A percentile compares a stretch with the other conserved stretches of the same genome.
These are phyloP conservation scores for Festucalex cinctus DNA, from an alignment of 2,113 vertebrate species.

Conservation along the genomic window DNA sequence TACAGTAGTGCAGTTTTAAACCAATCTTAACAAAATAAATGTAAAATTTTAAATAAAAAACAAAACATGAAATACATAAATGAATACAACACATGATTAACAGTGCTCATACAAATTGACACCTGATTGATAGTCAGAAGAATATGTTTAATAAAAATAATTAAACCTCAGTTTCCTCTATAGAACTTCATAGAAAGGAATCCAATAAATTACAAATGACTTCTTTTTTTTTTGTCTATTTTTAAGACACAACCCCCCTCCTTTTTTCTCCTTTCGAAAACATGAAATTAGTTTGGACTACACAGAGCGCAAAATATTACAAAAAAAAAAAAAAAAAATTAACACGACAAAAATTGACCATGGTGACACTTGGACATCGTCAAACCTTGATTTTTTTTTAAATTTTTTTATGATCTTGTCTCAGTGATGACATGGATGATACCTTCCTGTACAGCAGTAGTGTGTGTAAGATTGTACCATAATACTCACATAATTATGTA, in stretches of 20 bases:
- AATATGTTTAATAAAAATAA: conserved; percentile 99
- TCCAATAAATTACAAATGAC: conserved; percentile 99
- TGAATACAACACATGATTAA: neutral
- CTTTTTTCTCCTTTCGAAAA: conserved; percentile 41
- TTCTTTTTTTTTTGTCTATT: conserved; percentile 77
- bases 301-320: conserved; percentile 95
- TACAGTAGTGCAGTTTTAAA: neutral
- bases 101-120: conserved; percentile 68
- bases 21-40: no score
- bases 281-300: conserved; percentile 74
- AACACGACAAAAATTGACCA: conserved; percentile 75
- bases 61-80: neutral
- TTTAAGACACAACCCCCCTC: conserved; percentile 88
- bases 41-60: neutral
- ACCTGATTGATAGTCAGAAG: conserved; percentile 97
- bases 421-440: conserved; percentile 83
- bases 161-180: conserved; percentile 99
- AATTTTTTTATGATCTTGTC: no score
- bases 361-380: conserved; percentile 83
- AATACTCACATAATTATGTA: conserved; percentile 32
- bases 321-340: no score
- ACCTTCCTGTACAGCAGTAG: conserved; percentile 79
- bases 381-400: no score
- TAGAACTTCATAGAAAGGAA: conserved; percentile 99
- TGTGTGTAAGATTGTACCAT: conserved; percentile 47